Percentiles rank a stretch among this genome's conserved stretches.
Evolutionary conservation across 2,113 vertebrate species (phyloP).

Genomic region (Cyprinodon brontotheroides): DNA sequence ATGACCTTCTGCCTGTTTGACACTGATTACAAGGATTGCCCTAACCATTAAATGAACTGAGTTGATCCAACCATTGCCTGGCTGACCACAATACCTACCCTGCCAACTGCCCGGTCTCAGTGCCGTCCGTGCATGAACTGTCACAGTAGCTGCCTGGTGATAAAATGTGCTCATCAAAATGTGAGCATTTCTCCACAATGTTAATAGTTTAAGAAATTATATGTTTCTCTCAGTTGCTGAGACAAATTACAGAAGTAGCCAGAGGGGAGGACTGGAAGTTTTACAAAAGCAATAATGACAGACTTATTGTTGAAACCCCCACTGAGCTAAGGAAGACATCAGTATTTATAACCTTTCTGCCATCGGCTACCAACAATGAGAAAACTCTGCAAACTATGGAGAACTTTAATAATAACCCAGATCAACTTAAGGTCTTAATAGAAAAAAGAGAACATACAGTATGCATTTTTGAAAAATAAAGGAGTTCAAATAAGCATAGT

Average conservation of each 20-base stretch:
- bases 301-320: constrained; percentile 52
- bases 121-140: no score
- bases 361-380: constrained; percentile 44
- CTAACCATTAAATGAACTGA: no score
- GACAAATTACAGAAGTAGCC: constrained; percentile 26
- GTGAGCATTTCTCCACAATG: constrained; percentile 18
- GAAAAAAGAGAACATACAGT: constrained; percentile 1
- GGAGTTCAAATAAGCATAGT: background rate
- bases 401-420: constrained; percentile 35
- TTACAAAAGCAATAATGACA: constrained; percentile 61
- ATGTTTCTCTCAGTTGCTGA: constrained; percentile 6
- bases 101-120: no score
- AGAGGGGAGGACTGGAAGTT: constrained; percentile 41
- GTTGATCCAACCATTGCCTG: no score
- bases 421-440: constrained; percentile 43
- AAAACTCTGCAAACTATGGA: constrained; percentile 53
- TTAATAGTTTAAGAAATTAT: constrained; percentile 8
- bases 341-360: no score
- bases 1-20: no score
- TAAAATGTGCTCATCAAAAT: constrained; percentile 19
- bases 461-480: background rate
- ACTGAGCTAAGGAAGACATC: constrained; percentile 43
- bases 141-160: no score
- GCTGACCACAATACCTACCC: no score
- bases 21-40: no score